Evolutionary conservation across 2,888 invertebrate genomes (phyloP).

Genomic region (Lepidocyrtinus sp.): DNA sequence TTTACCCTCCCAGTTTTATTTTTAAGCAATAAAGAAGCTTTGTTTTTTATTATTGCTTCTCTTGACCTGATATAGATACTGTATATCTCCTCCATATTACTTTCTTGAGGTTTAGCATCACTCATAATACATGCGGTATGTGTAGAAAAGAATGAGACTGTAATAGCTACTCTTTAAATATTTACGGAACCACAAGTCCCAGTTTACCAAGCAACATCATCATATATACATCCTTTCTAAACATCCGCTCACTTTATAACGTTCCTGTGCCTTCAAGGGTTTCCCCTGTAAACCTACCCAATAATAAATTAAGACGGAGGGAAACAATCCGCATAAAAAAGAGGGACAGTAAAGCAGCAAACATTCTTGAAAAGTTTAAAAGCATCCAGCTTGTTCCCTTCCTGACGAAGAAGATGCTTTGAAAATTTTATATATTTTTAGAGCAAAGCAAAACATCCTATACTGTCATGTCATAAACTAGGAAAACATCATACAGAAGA

Average conservation of each 20-base stretch:
- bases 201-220: background rate
- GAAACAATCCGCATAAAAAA: slow-evolving; percentile 1
- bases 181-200: slow-evolving; percentile 43
- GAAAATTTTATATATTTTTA: background rate
- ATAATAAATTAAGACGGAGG: slow-evolving; percentile 41
- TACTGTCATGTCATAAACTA: slow-evolving; percentile 1
- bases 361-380: background rate
- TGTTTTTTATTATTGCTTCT: slow-evolving; percentile 43
- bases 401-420: background rate
- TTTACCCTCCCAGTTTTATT: slow-evolving; percentile 14
- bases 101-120: background rate
- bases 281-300: slow-evolving; percentile 25
- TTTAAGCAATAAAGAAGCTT: background rate
- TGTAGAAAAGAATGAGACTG: background rate
- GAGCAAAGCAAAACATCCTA: background rate
- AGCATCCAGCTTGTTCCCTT: background rate
- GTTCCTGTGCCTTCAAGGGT: slow-evolving; percentile 23
- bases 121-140: slow-evolving; percentile 11
- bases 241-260: background rate
- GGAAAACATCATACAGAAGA: background rate
- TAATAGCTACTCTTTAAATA: slow-evolving; percentile 44
- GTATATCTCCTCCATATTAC: background rate
- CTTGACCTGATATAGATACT: background rate
- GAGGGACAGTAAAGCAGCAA: background rate
- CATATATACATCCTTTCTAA: slow-evolving; percentile 1